Percentiles rank a stretch among this genome's conserved stretches.
These are phyloP conservation scores for Podotricha telesiphe DNA, from an alignment of 2,888 invertebrate genomes.

Conservation along the genomic window DNA sequence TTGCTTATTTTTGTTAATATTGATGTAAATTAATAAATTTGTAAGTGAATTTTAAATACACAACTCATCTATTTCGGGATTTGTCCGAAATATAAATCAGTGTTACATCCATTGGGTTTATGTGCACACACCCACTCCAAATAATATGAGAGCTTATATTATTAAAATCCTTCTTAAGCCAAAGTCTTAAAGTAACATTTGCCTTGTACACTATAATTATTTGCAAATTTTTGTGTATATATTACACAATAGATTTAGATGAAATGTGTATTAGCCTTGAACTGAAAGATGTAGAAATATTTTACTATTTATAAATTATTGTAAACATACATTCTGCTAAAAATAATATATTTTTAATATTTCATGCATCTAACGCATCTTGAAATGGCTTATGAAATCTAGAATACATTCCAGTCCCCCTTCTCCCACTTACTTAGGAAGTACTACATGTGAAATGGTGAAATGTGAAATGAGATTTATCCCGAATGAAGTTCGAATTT, in stretches of 20 bases:
- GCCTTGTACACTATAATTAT: conserved; percentile 21
- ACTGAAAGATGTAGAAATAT: conserved; percentile 36
- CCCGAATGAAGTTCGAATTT: no score
- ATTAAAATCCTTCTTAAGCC: neutral
- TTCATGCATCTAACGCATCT: neutral
- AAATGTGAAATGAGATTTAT: no score
- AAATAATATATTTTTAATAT: neutral
- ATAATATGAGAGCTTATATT: conserved; percentile 14
- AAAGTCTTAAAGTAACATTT: conserved; percentile 22
- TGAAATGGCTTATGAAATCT: neutral
- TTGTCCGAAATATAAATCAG: conserved; percentile 41
- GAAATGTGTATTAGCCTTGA: conserved; percentile 40
- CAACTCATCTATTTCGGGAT: conserved; percentile 37
- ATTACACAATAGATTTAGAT: conserved; percentile 39
- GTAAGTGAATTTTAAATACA: conserved; percentile 1
- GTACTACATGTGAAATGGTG: no score
- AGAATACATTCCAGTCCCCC: no score
- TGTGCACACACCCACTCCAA: conserved; percentile 40
- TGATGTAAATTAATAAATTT: conserved; percentile 11
- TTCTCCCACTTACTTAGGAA: no score
- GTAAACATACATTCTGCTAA: conserved; percentile 17
- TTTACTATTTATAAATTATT: conserved; percentile 27
- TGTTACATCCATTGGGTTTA: conserved; percentile 32
- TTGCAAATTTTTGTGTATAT: conserved; percentile 37
- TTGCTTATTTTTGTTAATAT: neutral